phyloP scores from a whole-genome alignment of 2,113 vertebrate species.

The Clupea harengus region DNA sequence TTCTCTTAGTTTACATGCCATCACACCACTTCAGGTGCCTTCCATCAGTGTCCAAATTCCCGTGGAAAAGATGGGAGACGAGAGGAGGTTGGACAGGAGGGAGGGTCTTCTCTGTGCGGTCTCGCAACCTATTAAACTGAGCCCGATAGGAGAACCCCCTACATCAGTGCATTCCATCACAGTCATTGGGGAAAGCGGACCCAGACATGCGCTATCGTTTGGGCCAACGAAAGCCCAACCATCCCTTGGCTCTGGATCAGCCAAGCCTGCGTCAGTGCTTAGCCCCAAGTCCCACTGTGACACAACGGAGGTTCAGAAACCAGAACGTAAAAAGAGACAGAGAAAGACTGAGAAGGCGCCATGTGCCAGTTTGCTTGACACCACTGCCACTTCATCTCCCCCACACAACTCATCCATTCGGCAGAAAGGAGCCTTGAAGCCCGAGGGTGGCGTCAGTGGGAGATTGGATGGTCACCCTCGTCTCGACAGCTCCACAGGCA shows the following conservation, averaged over 20 bases:
- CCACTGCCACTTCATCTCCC: neutral
- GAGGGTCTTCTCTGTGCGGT: neutral
- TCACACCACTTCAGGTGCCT: constrained; percentile 26
- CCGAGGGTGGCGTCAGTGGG: neutral
- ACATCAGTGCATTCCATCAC: constrained; percentile 18
- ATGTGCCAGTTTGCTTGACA: neutral
- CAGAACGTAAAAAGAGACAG: neutral
- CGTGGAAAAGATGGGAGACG: neutral
- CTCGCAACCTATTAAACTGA: constrained; percentile 17
- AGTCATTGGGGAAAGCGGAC: neutral
- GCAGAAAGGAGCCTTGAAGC: neutral
- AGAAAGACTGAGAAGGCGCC: neutral
- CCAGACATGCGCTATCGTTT: neutral
- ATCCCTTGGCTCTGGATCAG: neutral
- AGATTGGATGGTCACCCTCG: neutral
- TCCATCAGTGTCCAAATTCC: constrained; percentile 27
- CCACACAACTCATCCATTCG: neutral
- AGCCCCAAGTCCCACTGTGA: neutral
- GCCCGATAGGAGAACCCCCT: neutral
- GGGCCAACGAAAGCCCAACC: neutral
- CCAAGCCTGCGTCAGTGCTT: neutral
- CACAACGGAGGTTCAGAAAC: neutral
- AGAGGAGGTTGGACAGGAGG: neutral
- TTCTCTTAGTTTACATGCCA: constrained; percentile 17
- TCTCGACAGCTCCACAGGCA: neutral